Conservation (phyloP, 2,113 vertebrate genomes). For the Danionella cerebrum region DNA sequence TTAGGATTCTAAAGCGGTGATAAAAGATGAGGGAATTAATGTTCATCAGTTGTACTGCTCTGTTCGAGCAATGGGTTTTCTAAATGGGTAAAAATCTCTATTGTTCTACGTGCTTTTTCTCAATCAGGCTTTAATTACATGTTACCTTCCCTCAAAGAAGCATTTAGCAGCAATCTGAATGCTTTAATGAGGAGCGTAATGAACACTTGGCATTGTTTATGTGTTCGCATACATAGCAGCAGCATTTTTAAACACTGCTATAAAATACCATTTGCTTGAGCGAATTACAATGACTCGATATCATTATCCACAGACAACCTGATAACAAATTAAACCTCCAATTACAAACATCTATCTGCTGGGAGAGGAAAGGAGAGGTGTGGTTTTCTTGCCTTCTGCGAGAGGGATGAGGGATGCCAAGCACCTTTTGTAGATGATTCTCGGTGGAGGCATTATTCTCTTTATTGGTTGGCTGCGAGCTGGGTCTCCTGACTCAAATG, state of each 20-base stretch:
- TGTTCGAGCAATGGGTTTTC: too few relatives aligned
- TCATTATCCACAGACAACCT: conserved; percentile 65
- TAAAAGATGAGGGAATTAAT: too few relatives aligned
- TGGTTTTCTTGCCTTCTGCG: conserved; percentile 43
- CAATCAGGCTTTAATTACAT: conserved; percentile 70
- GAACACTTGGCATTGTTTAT: conserved; percentile 71
- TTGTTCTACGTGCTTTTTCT: conserved; percentile 52
- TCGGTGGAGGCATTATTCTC: conserved; percentile 50
- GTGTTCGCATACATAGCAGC: conserved; percentile 64
- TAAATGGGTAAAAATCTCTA: conserved; percentile 40
- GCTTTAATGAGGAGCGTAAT: conserved; percentile 73
- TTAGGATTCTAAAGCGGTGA: too few relatives aligned
- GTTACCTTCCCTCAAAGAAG: conserved; percentile 64
- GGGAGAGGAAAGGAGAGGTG: conserved; percentile 49
- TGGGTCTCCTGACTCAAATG: conserved; percentile 3
- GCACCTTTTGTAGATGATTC: conserved; percentile 45
- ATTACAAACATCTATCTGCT: conserved; percentile 66
- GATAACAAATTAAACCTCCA: conserved; percentile 72
- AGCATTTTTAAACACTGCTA: conserved; percentile 69
- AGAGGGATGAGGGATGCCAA: conserved; percentile 40
- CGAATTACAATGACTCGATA: conserved; percentile 70
- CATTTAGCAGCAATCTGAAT: conserved; percentile 59
- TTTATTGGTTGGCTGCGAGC: conserved; percentile 41
- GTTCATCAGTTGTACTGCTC: background rate
- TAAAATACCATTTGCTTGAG: conserved; percentile 73